Evolutionary conservation across 2,113 vertebrate genomes (phyloP).

Genomic region (Prochilodus magdalenae): DNA sequence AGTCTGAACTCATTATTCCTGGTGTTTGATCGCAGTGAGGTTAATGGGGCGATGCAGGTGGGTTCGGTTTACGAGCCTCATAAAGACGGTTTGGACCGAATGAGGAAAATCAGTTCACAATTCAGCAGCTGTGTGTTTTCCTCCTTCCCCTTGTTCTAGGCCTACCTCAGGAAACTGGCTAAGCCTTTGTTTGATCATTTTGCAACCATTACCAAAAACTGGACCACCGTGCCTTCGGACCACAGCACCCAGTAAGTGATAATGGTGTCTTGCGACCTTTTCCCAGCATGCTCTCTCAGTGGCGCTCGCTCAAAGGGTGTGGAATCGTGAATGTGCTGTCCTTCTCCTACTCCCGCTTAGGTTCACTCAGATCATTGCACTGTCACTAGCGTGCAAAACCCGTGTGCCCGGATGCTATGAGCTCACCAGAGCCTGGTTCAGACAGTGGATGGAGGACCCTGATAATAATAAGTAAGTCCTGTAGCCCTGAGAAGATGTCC

Average conservation of each 20-base stretch:
- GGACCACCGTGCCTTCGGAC: slow-evolving; percentile 44
- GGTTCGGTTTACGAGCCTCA: neutral
- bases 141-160: slow-evolving; percentile 75
- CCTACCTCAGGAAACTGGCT: slow-evolving; percentile 83
- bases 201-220: slow-evolving; percentile 57
- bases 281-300: neutral
- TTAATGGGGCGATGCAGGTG: slow-evolving; percentile 87
- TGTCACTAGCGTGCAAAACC: slow-evolving; percentile 79
- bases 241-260: slow-evolving; percentile 85
- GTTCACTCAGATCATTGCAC: slow-evolving; percentile 85
- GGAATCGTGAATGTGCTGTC: neutral
- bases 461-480: slow-evolving; percentile 74
- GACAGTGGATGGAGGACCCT: slow-evolving; percentile 64
- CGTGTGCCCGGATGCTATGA: slow-evolving; percentile 68
- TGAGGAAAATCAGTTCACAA: neutral
- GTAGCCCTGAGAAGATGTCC: neutral
- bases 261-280: neutral
- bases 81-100: neutral
- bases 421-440: slow-evolving; percentile 61
- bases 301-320: neutral
- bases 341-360: slow-evolving; percentile 64
- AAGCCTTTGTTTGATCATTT: slow-evolving; percentile 81
- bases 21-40: slow-evolving; percentile 87
- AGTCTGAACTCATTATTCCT: slow-evolving; percentile 83
- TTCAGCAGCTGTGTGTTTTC: neutral